phyloP scores from a whole-genome alignment of 2,797 vertebrate species.

The Salarias fasciatus region DNA sequence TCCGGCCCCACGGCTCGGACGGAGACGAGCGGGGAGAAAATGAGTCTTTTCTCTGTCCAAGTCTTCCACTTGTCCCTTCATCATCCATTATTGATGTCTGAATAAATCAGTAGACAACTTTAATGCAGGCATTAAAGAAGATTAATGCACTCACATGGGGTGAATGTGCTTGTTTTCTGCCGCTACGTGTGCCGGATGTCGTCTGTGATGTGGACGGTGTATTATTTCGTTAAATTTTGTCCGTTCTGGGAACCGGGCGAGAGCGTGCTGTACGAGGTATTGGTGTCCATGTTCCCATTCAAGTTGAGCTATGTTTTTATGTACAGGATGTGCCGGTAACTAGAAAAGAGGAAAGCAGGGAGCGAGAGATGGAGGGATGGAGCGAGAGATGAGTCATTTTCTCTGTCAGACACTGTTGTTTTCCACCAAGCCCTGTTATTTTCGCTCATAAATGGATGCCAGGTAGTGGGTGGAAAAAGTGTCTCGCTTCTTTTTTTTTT shows the following conservation, averaged over 20 bases:
- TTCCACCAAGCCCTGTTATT: slow-evolving; percentile 79
- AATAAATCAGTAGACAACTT: slow-evolving; percentile 5
- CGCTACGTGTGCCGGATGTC: background rate
- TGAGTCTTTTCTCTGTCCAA: slow-evolving; percentile 3
- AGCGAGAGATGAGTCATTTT: slow-evolving; percentile 78
- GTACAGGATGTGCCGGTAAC: slow-evolving; percentile 72
- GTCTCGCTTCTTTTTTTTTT: slow-evolving; percentile 37
- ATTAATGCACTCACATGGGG: slow-evolving; percentile 2
- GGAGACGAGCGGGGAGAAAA: slow-evolving; percentile 1
- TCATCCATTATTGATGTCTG: background rate
- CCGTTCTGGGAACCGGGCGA: slow-evolving; percentile 47
- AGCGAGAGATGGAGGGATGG: slow-evolving; percentile 66
- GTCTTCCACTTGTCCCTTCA: background rate
- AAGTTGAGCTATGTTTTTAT: slow-evolving; percentile 63
- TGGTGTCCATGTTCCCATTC: slow-evolving; percentile 25
- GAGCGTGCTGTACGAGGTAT: slow-evolving; percentile 25
- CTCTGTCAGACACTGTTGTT: slow-evolving; percentile 79
- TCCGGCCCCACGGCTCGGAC: background rate
- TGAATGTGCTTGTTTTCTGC: background rate
- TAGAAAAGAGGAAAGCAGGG: slow-evolving; percentile 58
- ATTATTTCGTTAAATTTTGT: slow-evolving; percentile 12
- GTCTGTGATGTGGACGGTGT: background rate
- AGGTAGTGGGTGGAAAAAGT: slow-evolving; percentile 77
- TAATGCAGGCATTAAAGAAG: background rate
- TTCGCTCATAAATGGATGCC: slow-evolving; percentile 76